Conservation (phyloP, 2,797 vertebrate species). For the Aldrovandia affinis region DNA sequence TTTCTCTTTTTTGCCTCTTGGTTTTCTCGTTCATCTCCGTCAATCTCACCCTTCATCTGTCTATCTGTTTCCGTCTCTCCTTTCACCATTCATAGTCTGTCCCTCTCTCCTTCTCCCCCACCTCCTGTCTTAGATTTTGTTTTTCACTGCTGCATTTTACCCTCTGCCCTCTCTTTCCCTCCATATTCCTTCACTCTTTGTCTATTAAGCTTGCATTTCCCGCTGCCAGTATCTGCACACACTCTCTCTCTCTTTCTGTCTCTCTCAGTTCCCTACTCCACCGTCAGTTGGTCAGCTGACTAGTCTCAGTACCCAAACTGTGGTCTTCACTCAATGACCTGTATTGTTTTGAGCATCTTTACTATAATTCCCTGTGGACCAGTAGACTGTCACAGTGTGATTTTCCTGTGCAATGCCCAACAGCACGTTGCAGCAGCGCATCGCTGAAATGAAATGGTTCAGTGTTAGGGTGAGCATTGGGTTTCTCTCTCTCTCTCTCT, state of each 20-base stretch:
- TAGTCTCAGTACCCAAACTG: not conserved
- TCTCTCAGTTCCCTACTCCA: not conserved
- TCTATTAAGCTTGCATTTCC: not conserved
- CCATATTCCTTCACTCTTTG: not conserved
- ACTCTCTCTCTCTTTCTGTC: not conserved
- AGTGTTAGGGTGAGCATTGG: not conserved
- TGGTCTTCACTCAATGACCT: not conserved
- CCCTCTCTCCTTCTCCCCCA: not conserved
- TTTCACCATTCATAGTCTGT: not conserved
- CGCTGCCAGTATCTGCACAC: not conserved
- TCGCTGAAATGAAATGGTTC: not conserved
- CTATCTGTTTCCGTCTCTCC: not conserved
- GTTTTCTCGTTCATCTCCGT: not conserved
- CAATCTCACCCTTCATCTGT: constrained; percentile 7
- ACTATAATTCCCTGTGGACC: not conserved
- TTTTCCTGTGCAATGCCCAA: not conserved
- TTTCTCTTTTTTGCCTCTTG: not conserved
- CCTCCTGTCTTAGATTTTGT: not conserved
- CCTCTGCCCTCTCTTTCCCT: not conserved
- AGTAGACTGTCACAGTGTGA: not conserved
- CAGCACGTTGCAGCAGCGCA: not conserved
- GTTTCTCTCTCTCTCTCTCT: not conserved
- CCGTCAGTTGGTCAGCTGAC: not conserved
- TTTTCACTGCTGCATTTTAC: not conserved
- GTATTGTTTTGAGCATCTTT: not conserved